These are phyloP conservation scores for Ecliptopera silaceata DNA, from an alignment of 2,888 invertebrate genomes.

Conservation along the genomic window DNA sequence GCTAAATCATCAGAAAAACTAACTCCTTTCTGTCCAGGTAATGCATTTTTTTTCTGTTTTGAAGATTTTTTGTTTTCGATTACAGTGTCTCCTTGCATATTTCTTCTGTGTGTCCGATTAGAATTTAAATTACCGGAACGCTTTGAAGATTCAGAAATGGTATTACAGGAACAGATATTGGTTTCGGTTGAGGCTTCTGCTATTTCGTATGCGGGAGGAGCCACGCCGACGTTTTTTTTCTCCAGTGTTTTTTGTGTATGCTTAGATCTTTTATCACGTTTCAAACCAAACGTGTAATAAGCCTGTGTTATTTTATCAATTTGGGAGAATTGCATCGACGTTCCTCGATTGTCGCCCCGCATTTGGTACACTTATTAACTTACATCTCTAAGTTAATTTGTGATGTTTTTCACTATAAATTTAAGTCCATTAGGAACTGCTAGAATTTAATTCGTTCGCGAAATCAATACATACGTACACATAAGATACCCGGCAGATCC, in stretches of 20 bases:
- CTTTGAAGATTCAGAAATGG: neutral
- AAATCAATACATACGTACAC: neutral
- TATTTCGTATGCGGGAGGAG: constrained; percentile 8
- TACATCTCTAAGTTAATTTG: neutral
- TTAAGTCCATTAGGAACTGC: constrained; percentile 5
- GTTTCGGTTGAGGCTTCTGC: constrained; percentile 5
- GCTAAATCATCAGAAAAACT: neutral
- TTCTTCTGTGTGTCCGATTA: neutral
- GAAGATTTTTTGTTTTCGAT: neutral
- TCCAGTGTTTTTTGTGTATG: constrained; percentile 4
- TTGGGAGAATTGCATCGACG: neutral
- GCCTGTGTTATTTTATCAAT: constrained; percentile 5
- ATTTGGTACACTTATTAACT: neutral
- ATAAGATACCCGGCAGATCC: neutral
- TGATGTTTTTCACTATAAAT: constrained; percentile 6
- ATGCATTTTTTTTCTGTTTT: neutral
- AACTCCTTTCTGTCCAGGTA: neutral
- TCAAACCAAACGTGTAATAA: neutral
- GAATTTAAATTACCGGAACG: neutral
- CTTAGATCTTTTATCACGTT: constrained; percentile 2
- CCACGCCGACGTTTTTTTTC: constrained; percentile 4
- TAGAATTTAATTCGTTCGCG: neutral
- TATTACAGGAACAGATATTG: neutral
- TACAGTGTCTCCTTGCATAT: constrained; percentile 5
- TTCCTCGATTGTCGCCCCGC: neutral